Conservation (phyloP, 2,888 invertebrate species). For the Uloborus plumipes region DNA sequence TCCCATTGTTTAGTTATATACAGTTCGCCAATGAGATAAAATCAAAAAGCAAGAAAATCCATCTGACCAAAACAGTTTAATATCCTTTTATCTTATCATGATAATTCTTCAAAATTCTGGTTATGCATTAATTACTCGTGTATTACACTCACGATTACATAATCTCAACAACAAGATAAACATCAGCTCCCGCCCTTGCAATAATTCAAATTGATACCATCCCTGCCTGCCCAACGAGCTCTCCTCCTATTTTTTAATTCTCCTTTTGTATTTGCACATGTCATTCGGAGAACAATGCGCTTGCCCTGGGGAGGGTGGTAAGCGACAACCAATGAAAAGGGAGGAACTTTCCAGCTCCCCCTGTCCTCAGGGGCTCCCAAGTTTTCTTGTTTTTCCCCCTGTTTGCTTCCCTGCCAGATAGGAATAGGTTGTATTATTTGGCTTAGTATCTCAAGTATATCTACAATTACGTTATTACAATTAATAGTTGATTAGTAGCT, state of each 20-base stretch:
- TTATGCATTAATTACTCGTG: conserved; percentile 41
- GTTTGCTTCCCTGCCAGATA: neutral
- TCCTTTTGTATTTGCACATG: conserved; percentile 41
- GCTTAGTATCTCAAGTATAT: neutral
- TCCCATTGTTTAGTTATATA: too few relatives aligned
- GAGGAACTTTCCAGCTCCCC: conserved; percentile 11
- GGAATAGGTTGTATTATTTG: conserved; percentile 10
- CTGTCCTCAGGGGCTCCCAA: conserved; percentile 26
- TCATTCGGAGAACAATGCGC: conserved; percentile 50
- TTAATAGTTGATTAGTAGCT: too few relatives aligned
- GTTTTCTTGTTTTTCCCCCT: conserved; percentile 1
- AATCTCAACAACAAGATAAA: conserved; percentile 7
- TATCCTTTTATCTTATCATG: too few relatives aligned
- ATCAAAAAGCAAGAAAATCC: too few relatives aligned
- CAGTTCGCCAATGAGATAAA: too few relatives aligned
- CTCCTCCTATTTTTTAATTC: conserved; percentile 36
- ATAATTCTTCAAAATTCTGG: neutral
- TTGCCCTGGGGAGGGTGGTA: conserved; percentile 15
- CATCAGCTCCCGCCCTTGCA: conserved; percentile 8
- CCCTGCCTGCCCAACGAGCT: conserved; percentile 18
- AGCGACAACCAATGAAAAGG: conserved; percentile 45
- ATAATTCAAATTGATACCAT: conserved; percentile 33
- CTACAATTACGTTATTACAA: too few relatives aligned
- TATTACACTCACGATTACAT: conserved; percentile 36
- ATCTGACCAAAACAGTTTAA: too few relatives aligned